Percentiles rank a stretch among this genome's conserved stretches.
Evolutionary conservation across 2,888 invertebrate genomes (phyloP).

Genomic region (Phyllotreta striolata): DNA sequence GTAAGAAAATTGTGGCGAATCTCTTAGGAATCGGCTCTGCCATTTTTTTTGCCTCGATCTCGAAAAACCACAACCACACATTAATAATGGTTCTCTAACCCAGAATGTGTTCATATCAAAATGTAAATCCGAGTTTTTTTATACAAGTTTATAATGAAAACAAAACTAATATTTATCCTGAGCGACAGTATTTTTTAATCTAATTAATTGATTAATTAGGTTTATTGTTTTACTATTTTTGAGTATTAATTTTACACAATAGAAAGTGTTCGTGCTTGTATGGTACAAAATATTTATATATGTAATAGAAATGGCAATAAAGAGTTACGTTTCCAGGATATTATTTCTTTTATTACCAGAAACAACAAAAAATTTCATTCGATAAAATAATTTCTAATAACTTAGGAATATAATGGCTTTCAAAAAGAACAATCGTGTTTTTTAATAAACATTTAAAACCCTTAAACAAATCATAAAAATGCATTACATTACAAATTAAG

Average conservation of each 20-base stretch:
- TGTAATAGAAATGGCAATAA: conserved; percentile 20
- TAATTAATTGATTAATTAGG: not conserved
- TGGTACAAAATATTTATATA: conserved; percentile 17
- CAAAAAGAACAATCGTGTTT: no score
- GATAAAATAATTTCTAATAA: conserved; percentile 21
- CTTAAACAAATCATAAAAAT: conserved; percentile 11
- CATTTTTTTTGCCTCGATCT: not conserved
- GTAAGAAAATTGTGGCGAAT: conserved; percentile 19
- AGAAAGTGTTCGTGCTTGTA: conserved; percentile 10
- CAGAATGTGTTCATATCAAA: conserved; percentile 20
- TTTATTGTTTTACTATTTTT: not conserved
- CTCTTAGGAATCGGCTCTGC: conserved; percentile 22
- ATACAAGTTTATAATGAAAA: conserved; percentile 3
- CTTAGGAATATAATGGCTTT: no score
- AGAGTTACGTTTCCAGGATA: conserved; percentile 22
- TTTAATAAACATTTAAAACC: no score
- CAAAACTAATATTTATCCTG: conserved; percentile 2
- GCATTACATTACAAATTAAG: conserved; percentile 4
- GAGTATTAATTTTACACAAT: conserved; percentile 5
- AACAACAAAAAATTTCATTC: conserved; percentile 4
- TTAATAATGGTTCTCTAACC: conserved; percentile 12
- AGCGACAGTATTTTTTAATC: conserved; percentile 15
- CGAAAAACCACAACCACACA: conserved; percentile 1
- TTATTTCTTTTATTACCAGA: not conserved
- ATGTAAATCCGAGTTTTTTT: conserved; percentile 7